Percentiles rank a stretch among this genome's conserved stretches.
Conservation (phyloP, 2,888 invertebrate species). For the Charanyca ferruginea region DNA sequence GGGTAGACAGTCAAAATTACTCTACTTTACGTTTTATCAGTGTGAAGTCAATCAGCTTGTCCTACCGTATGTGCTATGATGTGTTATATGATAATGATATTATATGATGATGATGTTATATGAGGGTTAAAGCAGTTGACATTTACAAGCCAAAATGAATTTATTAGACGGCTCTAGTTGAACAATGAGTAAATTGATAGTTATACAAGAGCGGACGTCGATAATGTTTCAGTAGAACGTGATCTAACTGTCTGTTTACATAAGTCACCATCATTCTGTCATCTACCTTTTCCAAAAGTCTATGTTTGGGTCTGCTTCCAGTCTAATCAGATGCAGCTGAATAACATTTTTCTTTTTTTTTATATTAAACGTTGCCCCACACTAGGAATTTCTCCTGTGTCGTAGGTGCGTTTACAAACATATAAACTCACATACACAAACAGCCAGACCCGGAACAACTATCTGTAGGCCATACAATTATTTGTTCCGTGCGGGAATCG, state of each 20-base stretch:
- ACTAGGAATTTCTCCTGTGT: no score
- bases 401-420: no score
- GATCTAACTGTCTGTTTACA: background rate
- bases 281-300: no score
- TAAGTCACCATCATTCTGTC: no score
- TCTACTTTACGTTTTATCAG: background rate
- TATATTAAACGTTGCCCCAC: no score
- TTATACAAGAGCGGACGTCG: constrained; percentile 18
- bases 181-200: constrained; percentile 42
- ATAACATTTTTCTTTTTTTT: no score
- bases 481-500: no score
- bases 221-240: constrained; percentile 4
- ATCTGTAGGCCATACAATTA: no score
- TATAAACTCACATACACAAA: no score
- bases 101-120: constrained; percentile 29
- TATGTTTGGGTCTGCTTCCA: no score
- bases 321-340: no score
- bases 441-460: no score
- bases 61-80: background rate
- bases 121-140: constrained; percentile 45
- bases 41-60: background rate
- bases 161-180: constrained; percentile 29
- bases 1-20: background rate
- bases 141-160: constrained; percentile 43
- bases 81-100: background rate